A percentile compares a stretch with the other conserved stretches of the same genome.
Conservation (phyloP, 1,140 invertebrate genomes). For the Plutomurus gul region DNA sequence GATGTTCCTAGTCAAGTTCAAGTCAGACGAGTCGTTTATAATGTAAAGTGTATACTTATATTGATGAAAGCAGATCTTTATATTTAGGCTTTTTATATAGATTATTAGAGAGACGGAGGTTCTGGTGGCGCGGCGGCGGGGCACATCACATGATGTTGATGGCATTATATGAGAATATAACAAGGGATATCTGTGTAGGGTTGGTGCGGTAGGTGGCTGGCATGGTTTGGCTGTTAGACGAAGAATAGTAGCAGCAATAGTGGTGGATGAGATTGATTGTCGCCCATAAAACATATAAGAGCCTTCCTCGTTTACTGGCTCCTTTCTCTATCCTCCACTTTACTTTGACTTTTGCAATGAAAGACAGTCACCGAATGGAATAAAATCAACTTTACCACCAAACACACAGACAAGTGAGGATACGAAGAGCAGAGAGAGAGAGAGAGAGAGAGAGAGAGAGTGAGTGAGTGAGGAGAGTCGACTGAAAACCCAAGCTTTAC, state of each 20-base stretch:
- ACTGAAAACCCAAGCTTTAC: too few relatives aligned
- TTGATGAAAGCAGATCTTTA: too few relatives aligned
- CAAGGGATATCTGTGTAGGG: neutral
- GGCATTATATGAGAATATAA: neutral
- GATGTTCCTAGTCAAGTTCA: neutral
- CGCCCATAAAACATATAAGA: conserved; percentile 23
- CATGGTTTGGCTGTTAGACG: neutral
- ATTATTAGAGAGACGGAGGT: too few relatives aligned
- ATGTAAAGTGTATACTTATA: too few relatives aligned
- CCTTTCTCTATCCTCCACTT: neutral
- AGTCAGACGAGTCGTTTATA: too few relatives aligned
- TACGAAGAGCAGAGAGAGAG: too few relatives aligned
- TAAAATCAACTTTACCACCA: conserved; percentile 22
- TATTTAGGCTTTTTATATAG: too few relatives aligned
- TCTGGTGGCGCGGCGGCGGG: too few relatives aligned
- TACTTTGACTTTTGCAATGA: conserved; percentile 4
- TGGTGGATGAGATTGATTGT: conserved; percentile 30
- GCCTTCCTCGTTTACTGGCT: conserved; percentile 5
- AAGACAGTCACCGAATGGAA: conserved; percentile 7
- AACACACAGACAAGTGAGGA: too few relatives aligned
- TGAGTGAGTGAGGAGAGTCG: too few relatives aligned
- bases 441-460: too few relatives aligned
- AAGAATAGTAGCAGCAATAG: neutral
- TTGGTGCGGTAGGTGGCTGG: too few relatives aligned
- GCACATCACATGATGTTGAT: neutral